These are phyloP conservation scores for Porites australiensis DNA, from an alignment of 64 coral and sea anemone species.

Conservation along the genomic window DNA sequence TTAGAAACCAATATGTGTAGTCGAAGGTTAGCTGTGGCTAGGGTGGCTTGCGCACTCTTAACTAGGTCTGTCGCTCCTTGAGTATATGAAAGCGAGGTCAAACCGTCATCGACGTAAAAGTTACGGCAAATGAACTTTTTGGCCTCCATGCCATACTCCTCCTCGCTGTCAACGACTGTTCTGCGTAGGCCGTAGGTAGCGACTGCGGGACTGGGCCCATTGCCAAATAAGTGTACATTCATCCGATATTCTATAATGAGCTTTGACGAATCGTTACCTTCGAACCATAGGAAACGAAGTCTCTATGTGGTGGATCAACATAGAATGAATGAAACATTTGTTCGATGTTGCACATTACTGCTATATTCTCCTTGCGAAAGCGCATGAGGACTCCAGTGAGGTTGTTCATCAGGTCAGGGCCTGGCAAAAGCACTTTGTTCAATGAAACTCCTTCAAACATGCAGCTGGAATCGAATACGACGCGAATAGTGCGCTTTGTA, in stretches of 20 bases:
- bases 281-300: constrained; percentile 34
- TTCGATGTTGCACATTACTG: neutral
- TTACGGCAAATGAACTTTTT: constrained; percentile 17
- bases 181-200: constrained; percentile 17
- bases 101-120: constrained; percentile 18
- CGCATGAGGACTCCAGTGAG: constrained; percentile 11
- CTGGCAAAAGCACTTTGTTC: neutral
- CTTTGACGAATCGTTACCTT: neutral
- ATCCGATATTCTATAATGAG: constrained; percentile 32
- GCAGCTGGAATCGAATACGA: constrained; percentile 52
- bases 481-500: constrained; percentile 43
- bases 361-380: constrained; percentile 5
- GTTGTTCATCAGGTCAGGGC: constrained; percentile 29
- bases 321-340: constrained; percentile 53
- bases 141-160: constrained; percentile 3
- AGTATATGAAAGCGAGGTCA: neutral
- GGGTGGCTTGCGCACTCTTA: constrained; percentile 7
- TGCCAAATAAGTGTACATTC: constrained; percentile 36
- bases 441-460: constrained; percentile 9
- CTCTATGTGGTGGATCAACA: neutral
- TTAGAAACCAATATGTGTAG: constrained; percentile 29
- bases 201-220: constrained; percentile 23
- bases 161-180: constrained; percentile 17
- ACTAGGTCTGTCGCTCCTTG: constrained; percentile 33
- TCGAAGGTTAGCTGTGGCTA: constrained; percentile 2